These are phyloP conservation scores for Prunella strophiata DNA, from an alignment of 2,797 vertebrate genomes.

Conservation along the genomic window DNA sequence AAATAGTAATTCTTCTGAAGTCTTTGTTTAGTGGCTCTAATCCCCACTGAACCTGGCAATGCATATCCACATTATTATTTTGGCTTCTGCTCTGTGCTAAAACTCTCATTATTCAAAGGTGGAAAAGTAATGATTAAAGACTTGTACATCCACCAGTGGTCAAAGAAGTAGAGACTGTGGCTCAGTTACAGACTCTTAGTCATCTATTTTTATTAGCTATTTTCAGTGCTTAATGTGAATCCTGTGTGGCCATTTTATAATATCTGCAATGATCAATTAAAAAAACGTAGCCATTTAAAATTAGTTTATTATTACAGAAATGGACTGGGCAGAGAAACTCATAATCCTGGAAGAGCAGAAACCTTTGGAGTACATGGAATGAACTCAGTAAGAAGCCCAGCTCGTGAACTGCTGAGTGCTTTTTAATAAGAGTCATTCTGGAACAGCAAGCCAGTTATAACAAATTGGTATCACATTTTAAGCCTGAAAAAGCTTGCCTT, in stretches of 20 bases:
- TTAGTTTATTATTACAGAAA: neutral
- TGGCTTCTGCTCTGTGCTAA: slow-evolving; percentile 9
- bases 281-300: neutral
- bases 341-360: neutral
- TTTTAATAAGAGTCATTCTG: neutral
- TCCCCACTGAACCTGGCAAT: slow-evolving; percentile 38
- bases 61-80: neutral
- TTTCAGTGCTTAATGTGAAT: neutral
- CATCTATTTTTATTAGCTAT: neutral
- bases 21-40: slow-evolving; percentile 56
- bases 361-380: neutral
- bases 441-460: slow-evolving; percentile 32
- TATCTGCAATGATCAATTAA: neutral
- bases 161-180: neutral
- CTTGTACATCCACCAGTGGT: neutral
- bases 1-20: slow-evolving; percentile 51
- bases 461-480: neutral
- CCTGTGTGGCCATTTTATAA: neutral
- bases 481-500: neutral
- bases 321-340: neutral
- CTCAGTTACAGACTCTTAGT: neutral
- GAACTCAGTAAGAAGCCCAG: neutral
- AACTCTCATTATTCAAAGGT: neutral
- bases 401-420: neutral
- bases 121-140: neutral